phyloP scores from a whole-genome alignment of 2,113 vertebrate genomes.

The Peucedramus taeniatus region DNA sequence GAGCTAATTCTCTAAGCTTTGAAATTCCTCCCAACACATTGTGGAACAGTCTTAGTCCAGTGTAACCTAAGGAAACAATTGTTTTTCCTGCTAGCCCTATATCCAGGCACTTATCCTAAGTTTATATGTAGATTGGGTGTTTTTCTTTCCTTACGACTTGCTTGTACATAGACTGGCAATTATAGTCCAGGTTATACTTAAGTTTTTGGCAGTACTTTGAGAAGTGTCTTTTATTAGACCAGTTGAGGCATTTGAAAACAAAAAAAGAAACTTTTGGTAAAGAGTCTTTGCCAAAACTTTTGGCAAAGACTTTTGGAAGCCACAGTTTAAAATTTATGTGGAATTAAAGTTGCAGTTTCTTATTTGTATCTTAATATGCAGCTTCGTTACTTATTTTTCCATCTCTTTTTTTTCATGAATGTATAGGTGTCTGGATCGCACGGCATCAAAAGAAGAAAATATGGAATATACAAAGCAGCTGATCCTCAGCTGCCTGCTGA shows the following conservation, averaged over 20 bases:
- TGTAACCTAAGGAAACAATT: neutral
- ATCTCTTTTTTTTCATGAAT: neutral
- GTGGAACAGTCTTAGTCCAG: neutral
- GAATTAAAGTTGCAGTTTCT: neutral
- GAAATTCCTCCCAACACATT: neutral
- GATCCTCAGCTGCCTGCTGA: constrained; percentile 89
- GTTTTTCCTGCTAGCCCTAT: neutral
- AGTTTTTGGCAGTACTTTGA: neutral
- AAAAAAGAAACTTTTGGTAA: neutral
- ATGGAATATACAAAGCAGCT: constrained; percentile 94
- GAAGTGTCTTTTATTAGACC: neutral
- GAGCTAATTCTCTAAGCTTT: neutral
- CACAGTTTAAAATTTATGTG: neutral
- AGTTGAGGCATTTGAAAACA: neutral
- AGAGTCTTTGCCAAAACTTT: neutral
- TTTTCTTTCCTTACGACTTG: neutral
- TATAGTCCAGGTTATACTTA: neutral
- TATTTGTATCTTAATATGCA: neutral
- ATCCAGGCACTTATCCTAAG: neutral
- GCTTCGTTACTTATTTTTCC: neutral
- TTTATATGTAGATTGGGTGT: neutral
- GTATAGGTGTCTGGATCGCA: constrained; percentile 81
- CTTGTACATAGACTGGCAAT: neutral
- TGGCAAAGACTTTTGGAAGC: neutral
- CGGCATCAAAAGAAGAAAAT: constrained; percentile 70